Conservation (phyloP, 2,113 vertebrate species). For the Tichodroma muraria region DNA sequence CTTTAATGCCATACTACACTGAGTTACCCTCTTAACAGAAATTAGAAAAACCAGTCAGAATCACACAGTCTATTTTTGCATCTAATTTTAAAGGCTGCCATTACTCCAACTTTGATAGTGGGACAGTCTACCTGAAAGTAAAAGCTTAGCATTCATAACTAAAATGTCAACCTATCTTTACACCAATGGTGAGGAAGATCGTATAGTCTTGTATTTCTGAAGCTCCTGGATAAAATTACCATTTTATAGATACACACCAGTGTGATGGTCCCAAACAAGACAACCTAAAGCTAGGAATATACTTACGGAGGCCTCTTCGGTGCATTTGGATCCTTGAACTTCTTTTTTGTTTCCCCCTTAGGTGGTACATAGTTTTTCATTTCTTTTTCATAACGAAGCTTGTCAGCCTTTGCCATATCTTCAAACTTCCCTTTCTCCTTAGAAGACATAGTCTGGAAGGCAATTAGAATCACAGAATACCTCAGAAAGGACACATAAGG, state of each 20-base stretch:
- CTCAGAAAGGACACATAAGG: neutral
- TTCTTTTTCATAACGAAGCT: slow-evolving; percentile 92
- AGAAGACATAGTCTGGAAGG: slow-evolving; percentile 86
- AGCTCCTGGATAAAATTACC: neutral
- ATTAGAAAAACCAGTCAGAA: neutral
- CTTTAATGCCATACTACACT: neutral
- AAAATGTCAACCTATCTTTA: neutral
- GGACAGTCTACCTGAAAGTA: neutral
- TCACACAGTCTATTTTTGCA: fast-evolving
- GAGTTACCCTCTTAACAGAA: neutral
- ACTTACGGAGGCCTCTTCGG: slow-evolving; percentile 98
- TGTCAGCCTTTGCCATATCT: slow-evolving; percentile 94
- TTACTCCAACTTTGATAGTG: neutral
- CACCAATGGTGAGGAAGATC: neutral
- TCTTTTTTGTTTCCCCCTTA: slow-evolving; percentile 90
- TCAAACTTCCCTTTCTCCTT: slow-evolving; percentile 97
- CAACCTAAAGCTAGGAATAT: neutral
- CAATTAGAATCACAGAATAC: neutral
- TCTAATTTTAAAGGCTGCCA: neutral
- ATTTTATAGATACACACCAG: neutral
- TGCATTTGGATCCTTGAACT: slow-evolving; percentile 95
- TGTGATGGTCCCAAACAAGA: fast-evolving
- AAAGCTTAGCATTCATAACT: neutral
- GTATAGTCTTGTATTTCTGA: neutral
- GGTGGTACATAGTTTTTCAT: slow-evolving; percentile 94